Percentiles rank a stretch among this genome's conserved stretches.
Evolutionary conservation across 2,113 vertebrate species (phyloP).

Genomic region (Strigops habroptila): DNA sequence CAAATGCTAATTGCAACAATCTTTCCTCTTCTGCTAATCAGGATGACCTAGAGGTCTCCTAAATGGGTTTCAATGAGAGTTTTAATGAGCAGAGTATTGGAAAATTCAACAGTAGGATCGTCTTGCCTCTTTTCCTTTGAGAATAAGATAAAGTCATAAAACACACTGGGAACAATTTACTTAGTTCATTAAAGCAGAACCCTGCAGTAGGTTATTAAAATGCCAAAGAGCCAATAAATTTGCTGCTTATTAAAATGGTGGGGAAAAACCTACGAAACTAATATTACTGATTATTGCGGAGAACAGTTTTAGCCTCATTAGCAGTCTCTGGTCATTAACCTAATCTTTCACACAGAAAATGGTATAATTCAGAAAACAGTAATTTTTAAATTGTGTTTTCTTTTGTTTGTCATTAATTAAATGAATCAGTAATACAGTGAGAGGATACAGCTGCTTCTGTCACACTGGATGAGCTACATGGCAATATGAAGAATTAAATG

Average conservation of each 20-base stretch:
- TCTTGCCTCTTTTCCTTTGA: conserved; percentile 73
- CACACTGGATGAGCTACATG: not conserved
- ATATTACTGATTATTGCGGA: conserved; percentile 52
- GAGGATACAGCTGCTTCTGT: conserved; percentile 15
- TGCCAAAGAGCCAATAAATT: conserved; percentile 72
- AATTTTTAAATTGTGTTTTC: conserved; percentile 30
- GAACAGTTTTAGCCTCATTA: conserved; percentile 55
- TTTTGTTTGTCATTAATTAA: conserved; percentile 55
- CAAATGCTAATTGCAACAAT: conserved; percentile 81
- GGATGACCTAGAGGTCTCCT: conserved; percentile 80
- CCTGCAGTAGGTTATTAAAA: conserved; percentile 70
- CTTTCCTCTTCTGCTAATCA: conserved; percentile 82
- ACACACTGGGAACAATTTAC: conserved; percentile 73
- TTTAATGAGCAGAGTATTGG: conserved; percentile 78
- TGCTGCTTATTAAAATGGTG: conserved; percentile 78
- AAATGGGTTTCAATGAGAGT: conserved; percentile 60
- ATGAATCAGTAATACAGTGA: not conserved
- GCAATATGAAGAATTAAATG: not conserved
- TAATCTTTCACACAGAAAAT: conserved; percentile 54
- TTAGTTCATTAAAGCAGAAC: conserved; percentile 81
- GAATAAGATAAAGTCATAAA: conserved; percentile 70
- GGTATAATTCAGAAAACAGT: not conserved
- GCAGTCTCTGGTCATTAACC: conserved; percentile 47
- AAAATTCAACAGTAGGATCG: conserved; percentile 68
- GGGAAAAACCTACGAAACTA: conserved; percentile 46